Base-by-base conservation (phyloP, 2,888 invertebrate genomes). In the Aphidoletes aphidimyza region DNA sequence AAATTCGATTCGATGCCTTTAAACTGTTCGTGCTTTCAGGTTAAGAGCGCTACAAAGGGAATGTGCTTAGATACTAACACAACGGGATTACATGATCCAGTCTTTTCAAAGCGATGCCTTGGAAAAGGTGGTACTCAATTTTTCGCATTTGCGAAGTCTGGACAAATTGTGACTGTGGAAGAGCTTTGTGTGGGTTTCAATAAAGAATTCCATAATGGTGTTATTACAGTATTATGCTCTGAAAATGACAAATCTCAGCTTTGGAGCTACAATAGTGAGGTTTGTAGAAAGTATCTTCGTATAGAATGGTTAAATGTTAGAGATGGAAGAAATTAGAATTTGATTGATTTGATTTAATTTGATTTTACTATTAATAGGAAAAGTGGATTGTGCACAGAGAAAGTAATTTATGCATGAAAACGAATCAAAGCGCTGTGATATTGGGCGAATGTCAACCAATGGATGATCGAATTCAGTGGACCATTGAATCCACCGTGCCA, bases 101-200 rank as follows among this genome's bases (percentile, higher is more conserved):
- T 83, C 0, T 39, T 36, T 36, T 8, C 47, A 9, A 30, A 34
- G 2, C 0, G 0, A 9, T 84, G 84, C 22, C 84, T 83, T 47
- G 34, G 49, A 17, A 26, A 17, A 30, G 84, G 84, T 34, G 83
- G 83, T 1, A 83, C 30, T 47, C 84, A 84, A 83, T 19, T 78
- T 9, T 84, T 84, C 14, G 47, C 42, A 47, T 83, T 36, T 11
- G 37, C 78, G 3, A 54, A 85, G 49, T n/a, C 0, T 17, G 17
- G n/a, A 2, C 54, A 85, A 83, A 83, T 85, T 47, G 5, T 39
- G 19, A 83, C 39, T 14, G 26, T n/a, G 2, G n/a, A 85, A 17
- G 9, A 45, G 17, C 34, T 30, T 22, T 85, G 69, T 26, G n/a
- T 78, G 14, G 83, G 45, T 22, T n/a, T n/a, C n/a, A n/a, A 26